Evolutionary conservation across 2,797 vertebrate species (phyloP).

Genomic region (Poeciliopsis turneri): DNA sequence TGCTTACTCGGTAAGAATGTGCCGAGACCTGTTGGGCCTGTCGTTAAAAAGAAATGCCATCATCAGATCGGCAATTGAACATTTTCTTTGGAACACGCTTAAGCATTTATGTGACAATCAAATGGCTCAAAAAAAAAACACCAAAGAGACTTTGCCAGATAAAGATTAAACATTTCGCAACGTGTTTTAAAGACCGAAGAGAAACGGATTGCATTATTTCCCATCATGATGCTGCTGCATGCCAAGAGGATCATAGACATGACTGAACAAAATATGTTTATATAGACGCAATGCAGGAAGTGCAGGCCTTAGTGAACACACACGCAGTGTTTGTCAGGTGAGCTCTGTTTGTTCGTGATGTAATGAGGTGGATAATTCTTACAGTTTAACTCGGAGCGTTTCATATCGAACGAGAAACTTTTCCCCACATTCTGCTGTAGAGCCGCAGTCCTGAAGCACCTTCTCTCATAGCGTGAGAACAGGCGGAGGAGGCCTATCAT

Average conservation of each 20-base stretch:
- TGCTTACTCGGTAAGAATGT: constrained; percentile 11
- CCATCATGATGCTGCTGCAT: neutral
- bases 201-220: neutral
- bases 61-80: neutral
- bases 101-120: neutral
- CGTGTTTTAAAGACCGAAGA: neutral
- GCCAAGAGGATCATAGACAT: constrained; percentile 1
- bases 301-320: constrained; percentile 11
- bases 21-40: constrained; percentile 1
- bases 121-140: neutral
- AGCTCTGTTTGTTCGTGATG: neutral
- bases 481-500: neutral
- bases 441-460: neutral
- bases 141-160: neutral
- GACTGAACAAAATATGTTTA: constrained; percentile 42
- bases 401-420: neutral
- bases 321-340: neutral
- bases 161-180: neutral
- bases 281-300: constrained; percentile 20
- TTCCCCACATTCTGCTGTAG: neutral
- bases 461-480: constrained; percentile 31
- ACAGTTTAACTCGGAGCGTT: neutral
- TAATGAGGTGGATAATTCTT: neutral
- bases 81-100: neutral
- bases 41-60: constrained; percentile 6